Percentiles rank a stretch among this genome's conserved stretches.
Conservation (phyloP, 2,888 invertebrate species). For the Serrognathus titanus region DNA sequence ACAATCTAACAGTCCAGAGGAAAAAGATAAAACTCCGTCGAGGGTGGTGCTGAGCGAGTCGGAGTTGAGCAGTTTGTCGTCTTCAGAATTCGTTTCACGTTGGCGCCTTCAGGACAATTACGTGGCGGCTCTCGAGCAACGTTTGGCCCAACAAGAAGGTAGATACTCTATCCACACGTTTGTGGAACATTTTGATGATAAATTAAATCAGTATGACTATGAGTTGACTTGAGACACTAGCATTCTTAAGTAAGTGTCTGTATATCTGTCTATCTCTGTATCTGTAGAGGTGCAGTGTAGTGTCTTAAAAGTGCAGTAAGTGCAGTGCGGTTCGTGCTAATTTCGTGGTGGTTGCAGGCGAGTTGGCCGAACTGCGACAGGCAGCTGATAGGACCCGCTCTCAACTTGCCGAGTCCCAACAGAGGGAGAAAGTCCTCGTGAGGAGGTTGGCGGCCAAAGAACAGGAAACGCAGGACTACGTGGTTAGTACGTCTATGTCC, state of each 20-base stretch:
- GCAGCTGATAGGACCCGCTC: conserved; percentile 76
- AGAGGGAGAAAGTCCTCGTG: conserved; percentile 88
- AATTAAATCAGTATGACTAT: conserved; percentile 23
- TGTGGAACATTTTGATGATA: conserved; percentile 31
- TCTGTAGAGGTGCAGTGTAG: conserved; percentile 7
- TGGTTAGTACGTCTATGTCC: conserved; percentile 62
- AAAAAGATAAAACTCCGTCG: conserved; percentile 48
- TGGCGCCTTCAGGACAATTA: conserved; percentile 76
- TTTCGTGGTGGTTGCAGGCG: conserved; percentile 55
- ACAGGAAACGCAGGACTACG: conserved; percentile 94
- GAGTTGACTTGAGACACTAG: conserved; percentile 31
- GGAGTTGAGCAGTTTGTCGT: conserved; percentile 61
- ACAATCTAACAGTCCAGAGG: conserved; percentile 54
- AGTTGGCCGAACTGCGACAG: conserved; percentile 69
- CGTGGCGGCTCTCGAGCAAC: conserved; percentile 71
- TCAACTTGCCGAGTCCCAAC: conserved; percentile 81
- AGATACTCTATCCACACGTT: conserved; percentile 50
- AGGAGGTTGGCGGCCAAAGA: conserved; percentile 92
- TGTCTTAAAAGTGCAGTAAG: conserved; percentile 26
- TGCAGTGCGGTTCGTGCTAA: conserved; percentile 29
- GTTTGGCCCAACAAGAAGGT: conserved; percentile 76
- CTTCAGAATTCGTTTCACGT: conserved; percentile 64
- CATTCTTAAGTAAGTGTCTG: conserved; percentile 18
- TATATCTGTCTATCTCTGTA: conserved; percentile 20
- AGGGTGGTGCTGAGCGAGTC: conserved; percentile 62